phyloP scores from a whole-genome alignment of 2,888 invertebrate genomes.

The Tortrix viridana region DNA sequence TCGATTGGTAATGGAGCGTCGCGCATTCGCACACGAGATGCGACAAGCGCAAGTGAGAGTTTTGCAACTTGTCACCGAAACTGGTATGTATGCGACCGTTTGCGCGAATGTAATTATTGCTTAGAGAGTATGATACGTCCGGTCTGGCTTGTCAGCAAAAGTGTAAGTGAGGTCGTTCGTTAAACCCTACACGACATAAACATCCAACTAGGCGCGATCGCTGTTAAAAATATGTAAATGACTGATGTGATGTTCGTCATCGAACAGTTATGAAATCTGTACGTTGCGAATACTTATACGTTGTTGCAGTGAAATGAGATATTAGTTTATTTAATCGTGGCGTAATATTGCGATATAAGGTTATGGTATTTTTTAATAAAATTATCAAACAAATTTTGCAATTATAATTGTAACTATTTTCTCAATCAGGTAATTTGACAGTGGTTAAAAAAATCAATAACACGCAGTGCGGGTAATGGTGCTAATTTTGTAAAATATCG shows the following conservation, averaged over 20 bases:
- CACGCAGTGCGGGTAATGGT: too few relatives aligned
- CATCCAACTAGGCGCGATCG: conserved; percentile 44
- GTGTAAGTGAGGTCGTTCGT: conserved; percentile 72
- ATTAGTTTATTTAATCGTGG: conserved; percentile 27
- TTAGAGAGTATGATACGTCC: conserved; percentile 71
- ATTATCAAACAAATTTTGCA: not conserved
- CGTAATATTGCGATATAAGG: conserved; percentile 30
- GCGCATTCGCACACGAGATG: conserved; percentile 69
- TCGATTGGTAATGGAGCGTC: conserved; percentile 75
- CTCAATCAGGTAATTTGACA: not conserved
- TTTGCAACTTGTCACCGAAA: conserved; percentile 79
- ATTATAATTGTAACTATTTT: conserved; percentile 4
- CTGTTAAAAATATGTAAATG: conserved; percentile 28
- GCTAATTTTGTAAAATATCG: too few relatives aligned
- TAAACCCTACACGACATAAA: conserved; percentile 58
- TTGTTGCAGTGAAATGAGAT: conserved; percentile 33
- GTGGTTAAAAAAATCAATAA: too few relatives aligned
- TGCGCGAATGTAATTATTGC: conserved; percentile 70
- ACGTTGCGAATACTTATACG: conserved; percentile 38
- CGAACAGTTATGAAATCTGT: conserved; percentile 31
- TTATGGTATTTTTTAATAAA: not conserved
- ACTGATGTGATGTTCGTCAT: conserved; percentile 23
- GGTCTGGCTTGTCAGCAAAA: conserved; percentile 65
- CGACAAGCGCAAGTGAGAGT: conserved; percentile 82
- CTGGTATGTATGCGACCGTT: conserved; percentile 71